Evolutionary conservation across 2,113 vertebrate genomes (phyloP), one percentile per base, ranked within the genome.

Genomic region (Anhinga rufa): DNA sequence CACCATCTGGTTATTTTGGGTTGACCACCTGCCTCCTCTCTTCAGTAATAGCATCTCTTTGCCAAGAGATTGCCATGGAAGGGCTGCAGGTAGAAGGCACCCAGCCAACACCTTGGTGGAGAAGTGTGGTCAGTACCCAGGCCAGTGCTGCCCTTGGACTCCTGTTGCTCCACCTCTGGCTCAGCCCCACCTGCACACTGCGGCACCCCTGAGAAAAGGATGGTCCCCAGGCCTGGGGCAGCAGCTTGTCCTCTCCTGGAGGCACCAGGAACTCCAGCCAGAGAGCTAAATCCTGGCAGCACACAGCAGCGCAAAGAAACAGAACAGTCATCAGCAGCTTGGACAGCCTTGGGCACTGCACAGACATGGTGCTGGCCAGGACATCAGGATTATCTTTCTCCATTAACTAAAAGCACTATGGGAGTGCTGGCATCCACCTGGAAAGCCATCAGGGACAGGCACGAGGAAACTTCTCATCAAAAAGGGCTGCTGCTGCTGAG

Each of bases 331-430:
- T 2, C 91, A 82, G 80, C 83, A 96, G 88, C 80, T 84, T 88
- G 96, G 77, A 84, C 69, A 95, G 93, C 92, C 83, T 48, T 68
- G 86, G 86, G 88, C 92, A 57, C 88, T 64, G 82, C 74, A 93
- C 72, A 78, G 75, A 36, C 74, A 80, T 25, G 4, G 46, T 11
- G 66, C 72, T 86, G 74, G 76, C 92, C 88, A 91, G 88, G 91
- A 93, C 83, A 82, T 46, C 70, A 91, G 88, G 57, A 87, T 65
- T 71, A 72, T 61, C 72, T 65, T 92, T 92, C 75, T 79, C 70
- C 58, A 62, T 93, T 74, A 96, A 70, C 89, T 88, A 38, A 87
- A 90, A 52, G 75, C 84, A 62, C 78, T 34, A 14, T 70, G 84
- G 92, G 91, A 88, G 22, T 46, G 38, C 91, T 97, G 91, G 89